Evolutionary conservation across 2,797 vertebrate genomes (phyloP), one percentile per base, ranked within the genome.

Genomic region (Syncerus caffer): DNA sequence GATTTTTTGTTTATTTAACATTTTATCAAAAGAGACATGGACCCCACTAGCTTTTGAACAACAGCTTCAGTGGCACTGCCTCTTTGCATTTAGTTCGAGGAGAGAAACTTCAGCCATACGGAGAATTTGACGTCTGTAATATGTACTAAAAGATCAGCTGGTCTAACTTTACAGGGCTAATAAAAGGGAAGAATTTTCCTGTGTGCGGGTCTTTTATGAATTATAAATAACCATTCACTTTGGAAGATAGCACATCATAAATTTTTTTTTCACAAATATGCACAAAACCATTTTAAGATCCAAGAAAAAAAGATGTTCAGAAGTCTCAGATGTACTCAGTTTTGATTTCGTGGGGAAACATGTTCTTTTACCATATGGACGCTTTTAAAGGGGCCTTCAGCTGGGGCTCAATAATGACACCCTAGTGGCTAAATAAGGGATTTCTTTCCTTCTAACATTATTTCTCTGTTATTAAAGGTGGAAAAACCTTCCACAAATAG

Each of bases 171-270:
- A 98, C 93, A 96, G 97, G 71, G 57, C 95, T 98, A 97, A 95
- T 98, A 98, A 98, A 98, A 97, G 93, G 92, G 38, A 82, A 89
- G 94, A 90, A 38, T 51, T 38, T 98, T 96, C 97, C 64, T 58
- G 96, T 95, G 97, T 88, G 96, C 79, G 93, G 71, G 79, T 97
- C 55, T 95, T 98, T 98, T 96, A 97, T 97, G 96, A 98, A 98
- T 98, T 98, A 98, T 97, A 98, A 98, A 98, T 98, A 98, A 98
- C 96, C 88, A 96, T 98, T 98, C 96, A 94, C 97, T 98, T 98
- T 97, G 97, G 96, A 98, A 98, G 98, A 98, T 98, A 94, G 96
- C 97, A 98, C 93, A 96, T 97, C 96, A 93, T 97, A 98, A 97
- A 96, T 67, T 84, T 97, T 95, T 97, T 97, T 96, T 97, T 96